Evolutionary conservation across 2,888 invertebrate genomes (phyloP).

Genomic region (Malthinus flaveolus): DNA sequence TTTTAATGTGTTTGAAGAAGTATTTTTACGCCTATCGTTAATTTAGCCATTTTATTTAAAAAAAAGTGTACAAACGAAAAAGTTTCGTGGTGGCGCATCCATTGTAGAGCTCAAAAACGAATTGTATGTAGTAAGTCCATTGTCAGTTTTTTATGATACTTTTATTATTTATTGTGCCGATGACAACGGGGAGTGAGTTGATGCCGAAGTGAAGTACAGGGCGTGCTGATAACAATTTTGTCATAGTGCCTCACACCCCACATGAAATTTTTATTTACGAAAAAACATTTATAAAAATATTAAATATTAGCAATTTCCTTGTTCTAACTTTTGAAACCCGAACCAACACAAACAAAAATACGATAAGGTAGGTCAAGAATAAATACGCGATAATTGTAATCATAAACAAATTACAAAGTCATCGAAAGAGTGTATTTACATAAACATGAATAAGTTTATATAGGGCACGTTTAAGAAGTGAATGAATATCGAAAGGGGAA

Average conservation of each 20-base stretch:
- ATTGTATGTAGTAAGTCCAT: slow-evolving; percentile 8
- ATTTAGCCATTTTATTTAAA: too few species aligned
- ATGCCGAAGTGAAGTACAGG: slow-evolving; percentile 11
- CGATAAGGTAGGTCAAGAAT: not conserved
- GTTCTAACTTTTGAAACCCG: not conserved
- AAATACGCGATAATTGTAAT: not conserved
- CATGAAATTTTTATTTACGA: not conserved
- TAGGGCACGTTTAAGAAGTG: too few species aligned
- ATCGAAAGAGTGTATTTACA: not conserved
- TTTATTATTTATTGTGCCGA: slow-evolving; percentile 17
- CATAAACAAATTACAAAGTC: not conserved
- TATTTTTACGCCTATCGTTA: too few species aligned
- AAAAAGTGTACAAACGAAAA: not conserved
- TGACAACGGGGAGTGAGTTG: slow-evolving; percentile 17
- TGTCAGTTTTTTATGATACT: slow-evolving; percentile 15
- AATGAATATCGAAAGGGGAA: too few species aligned
- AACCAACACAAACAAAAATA: not conserved
- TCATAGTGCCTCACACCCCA: too few species aligned
- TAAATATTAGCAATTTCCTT: not conserved
- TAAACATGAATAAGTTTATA: too few species aligned
- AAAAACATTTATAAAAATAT: not conserved
- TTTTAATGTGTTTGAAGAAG: too few species aligned
- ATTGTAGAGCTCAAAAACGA: slow-evolving; percentile 9
- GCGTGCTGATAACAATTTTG: slow-evolving; percentile 5
- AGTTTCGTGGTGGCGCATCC: slow-evolving; percentile 12